Base-by-base conservation (phyloP, 2,888 invertebrate species). In the Pterobdella sp. region DNA sequence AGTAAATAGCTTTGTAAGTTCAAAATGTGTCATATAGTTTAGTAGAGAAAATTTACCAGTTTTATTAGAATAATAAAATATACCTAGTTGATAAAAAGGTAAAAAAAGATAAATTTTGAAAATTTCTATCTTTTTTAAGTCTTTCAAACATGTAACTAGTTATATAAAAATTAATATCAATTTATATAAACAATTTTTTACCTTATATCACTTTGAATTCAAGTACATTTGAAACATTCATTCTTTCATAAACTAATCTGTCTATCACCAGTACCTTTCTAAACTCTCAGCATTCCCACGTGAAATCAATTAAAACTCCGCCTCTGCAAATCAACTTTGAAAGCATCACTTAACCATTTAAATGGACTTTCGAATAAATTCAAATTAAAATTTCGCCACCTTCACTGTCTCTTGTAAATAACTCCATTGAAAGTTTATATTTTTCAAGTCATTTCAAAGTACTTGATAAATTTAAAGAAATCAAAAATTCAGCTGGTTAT, bases 301-400 rank as follows among this genome's bases (percentile, higher is more conserved):
- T 56, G 60, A 3, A 18, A 4, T 22, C 67, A 35, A 67, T 67
- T 42, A 67, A 35, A 26, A 37, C 66, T 0, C 3, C 37, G 26
- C 18, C 67, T n/a, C 26, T 35, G 31, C 67, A 42, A 67, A 67
- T 67, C 67, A 36, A 26, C 36, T 67, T 36, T 35, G 67, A 35
- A 29, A 42, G 42, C 26, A 0, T 35, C 36, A 31, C 42, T 67
- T n/a, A 67, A 29, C 29, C 26, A 22, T 60, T 2, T 3, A 31
- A 18, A 7, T 60, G 26, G 52, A 31, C 60, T 10, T 60, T 60
- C 10, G 2, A 14, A 18, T 18, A 18, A 31, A 10, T 10, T 4
- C 26, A 60, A 26, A 10, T 60, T 60, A 4, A 4, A 60, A 26
- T 60, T 60, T 60, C 10, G 10, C 1, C 37, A 18, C 36, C 37